phyloP scores from a whole-genome alignment of 2,888 invertebrate species.

The Kuschelorhynchus macadamiae region DNA sequence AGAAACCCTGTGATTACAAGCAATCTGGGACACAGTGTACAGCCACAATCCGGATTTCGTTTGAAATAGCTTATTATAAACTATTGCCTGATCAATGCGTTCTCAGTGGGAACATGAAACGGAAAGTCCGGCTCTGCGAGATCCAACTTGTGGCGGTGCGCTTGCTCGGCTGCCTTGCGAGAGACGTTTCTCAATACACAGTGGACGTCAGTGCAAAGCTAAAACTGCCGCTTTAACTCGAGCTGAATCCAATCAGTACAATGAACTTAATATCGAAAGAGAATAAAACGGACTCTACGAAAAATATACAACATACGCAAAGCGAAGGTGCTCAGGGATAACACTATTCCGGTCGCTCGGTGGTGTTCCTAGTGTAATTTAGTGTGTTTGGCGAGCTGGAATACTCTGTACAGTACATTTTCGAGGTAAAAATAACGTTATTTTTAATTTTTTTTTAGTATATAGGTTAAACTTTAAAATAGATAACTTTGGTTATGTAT shows the following conservation, averaged over 20 bases:
- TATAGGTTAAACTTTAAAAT: too few species aligned
- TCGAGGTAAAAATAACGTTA: conserved; percentile 20
- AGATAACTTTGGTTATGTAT: too few species aligned
- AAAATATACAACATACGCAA: conserved; percentile 28
- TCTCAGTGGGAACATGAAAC: neutral
- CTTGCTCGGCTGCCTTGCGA: conserved; percentile 50
- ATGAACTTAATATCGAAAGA: conserved; percentile 55
- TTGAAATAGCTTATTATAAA: too few species aligned
- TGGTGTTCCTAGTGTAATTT: conserved; percentile 12
- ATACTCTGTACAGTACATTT: neutral
- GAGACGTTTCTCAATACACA: conserved; percentile 56
- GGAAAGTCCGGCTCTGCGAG: conserved; percentile 35
- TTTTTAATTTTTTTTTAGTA: neutral
- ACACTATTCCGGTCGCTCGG: conserved; percentile 6
- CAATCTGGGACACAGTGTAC: too few species aligned
- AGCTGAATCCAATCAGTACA: conserved; percentile 55
- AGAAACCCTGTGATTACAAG: too few species aligned
- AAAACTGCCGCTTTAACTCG: conserved; percentile 56
- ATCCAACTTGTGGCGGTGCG: conserved; percentile 50
- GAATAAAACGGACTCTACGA: conserved; percentile 35
- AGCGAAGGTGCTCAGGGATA: conserved; percentile 15
- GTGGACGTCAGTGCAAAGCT: conserved; percentile 58
- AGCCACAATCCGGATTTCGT: too few species aligned
- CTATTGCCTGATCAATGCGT: too few species aligned
- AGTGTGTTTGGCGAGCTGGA: neutral